Percentiles rank a stretch among this genome's conserved stretches.
These are phyloP conservation scores for Cariama cristata DNA, from an alignment of 2,113 vertebrate genomes.

Conservation along the genomic window DNA sequence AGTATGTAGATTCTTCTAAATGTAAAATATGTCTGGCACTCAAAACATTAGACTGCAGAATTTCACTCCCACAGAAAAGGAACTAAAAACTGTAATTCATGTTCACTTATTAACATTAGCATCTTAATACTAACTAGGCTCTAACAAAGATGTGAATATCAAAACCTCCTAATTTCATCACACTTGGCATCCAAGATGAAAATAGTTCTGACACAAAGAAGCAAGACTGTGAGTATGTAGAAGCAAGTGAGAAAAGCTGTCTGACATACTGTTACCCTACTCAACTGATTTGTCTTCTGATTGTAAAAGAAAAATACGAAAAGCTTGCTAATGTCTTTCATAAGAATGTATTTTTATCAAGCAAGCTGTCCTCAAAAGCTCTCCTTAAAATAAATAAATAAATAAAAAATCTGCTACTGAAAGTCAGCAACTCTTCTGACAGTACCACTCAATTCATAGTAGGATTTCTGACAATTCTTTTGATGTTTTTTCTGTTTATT, in stretches of 20 bases:
- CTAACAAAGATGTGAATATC: neutral
- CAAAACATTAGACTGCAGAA: neutral
- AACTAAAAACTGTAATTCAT: neutral
- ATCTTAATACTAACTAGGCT: neutral
- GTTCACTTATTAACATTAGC: neutral
- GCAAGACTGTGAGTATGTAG: neutral
- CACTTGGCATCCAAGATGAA: neutral
- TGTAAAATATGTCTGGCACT: neutral
- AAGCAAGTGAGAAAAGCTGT: neutral
- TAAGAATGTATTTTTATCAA: neutral
- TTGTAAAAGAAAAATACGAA: neutral
- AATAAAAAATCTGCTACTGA: neutral
- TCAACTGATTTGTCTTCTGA: neutral
- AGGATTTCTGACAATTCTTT: neutral
- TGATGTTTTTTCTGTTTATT: neutral
- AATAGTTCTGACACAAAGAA: constrained; percentile 4
- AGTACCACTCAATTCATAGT: neutral
- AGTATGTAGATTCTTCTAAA: neutral
- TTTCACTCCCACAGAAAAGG: neutral
- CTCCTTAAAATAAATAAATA: neutral
- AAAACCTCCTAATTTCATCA: neutral
- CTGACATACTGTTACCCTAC: neutral
- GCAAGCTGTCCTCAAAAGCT: neutral
- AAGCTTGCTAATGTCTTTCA: neutral
- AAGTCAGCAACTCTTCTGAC: neutral